Conservation (phyloP, 2,888 invertebrate genomes). For the Busseola fusca region DNA sequence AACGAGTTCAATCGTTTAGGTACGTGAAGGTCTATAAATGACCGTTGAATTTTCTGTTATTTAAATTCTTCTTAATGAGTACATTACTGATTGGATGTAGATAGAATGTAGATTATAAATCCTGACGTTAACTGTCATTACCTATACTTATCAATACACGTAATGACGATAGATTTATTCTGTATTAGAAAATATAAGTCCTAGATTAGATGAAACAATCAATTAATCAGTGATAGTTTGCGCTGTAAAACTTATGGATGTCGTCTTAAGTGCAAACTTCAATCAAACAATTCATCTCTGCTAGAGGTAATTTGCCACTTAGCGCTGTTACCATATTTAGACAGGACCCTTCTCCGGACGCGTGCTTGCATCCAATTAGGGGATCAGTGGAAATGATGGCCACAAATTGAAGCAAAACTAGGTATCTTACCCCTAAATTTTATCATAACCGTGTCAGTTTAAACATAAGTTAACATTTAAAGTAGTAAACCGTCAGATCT, state of each 20-base stretch:
- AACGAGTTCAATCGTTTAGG: conserved; percentile 36
- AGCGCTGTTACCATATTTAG: conserved; percentile 36
- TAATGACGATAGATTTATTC: conserved; percentile 42
- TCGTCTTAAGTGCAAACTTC: conserved; percentile 37
- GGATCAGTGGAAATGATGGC: conserved; percentile 35
- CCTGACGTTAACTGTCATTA: conserved; percentile 31
- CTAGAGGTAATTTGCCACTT: conserved; percentile 43
- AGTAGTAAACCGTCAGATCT: conserved; percentile 45
- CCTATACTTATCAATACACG: conserved; percentile 35
- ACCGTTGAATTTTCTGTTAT: conserved; percentile 13
- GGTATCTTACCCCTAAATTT: conserved; percentile 23
- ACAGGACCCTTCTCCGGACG: conserved; percentile 23
- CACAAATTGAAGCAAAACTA: conserved; percentile 22
- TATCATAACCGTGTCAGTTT: conserved; percentile 39
- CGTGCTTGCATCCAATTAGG: conserved; percentile 37
- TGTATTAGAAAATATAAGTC: conserved; percentile 52
- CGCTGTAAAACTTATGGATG: conserved; percentile 11
- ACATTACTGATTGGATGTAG: conserved; percentile 42
- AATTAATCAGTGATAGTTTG: conserved; percentile 44
- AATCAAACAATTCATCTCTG: conserved; percentile 43
- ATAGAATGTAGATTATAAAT: conserved; percentile 43
- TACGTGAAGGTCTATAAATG: conserved; percentile 17
- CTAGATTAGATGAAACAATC: conserved; percentile 42
- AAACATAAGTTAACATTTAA: conserved; percentile 45
- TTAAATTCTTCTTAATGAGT: conserved; percentile 20